Evolutionary conservation across 2,888 invertebrate genomes (phyloP), one percentile per base, ranked within the genome.

Genomic region (Leucophenga montana): DNA sequence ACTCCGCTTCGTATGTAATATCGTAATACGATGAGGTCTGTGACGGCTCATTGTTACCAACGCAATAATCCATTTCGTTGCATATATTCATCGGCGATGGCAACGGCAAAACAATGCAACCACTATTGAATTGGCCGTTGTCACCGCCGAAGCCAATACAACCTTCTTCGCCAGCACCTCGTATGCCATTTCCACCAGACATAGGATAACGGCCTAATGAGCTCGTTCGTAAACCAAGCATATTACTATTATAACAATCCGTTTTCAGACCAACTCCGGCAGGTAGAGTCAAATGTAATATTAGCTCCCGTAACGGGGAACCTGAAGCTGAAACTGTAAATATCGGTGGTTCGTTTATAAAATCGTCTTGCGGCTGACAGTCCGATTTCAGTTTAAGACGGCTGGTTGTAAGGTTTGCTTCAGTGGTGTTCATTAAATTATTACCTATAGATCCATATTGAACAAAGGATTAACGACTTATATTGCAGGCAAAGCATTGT

Each of bases 351-450:
- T 56, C 56, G 22, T 18, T n/a, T 1, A 9, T 3, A 20, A 20
- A 20, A 18, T 13, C 22, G 4, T 56, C 56, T 1, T 20, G 56
- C 13, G 18, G 0, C 1, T 20, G 56, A 1, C 9, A 1, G 16
- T 20, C 56, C 8, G 20, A n/a, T 20, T 56, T 18, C 18, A 20
- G 9, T 46, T 46, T 3, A 4, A 46, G 46, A 1, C 8, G 46
- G 2, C 3, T n/a, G 6, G 13, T 46, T 1, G 75, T 71, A 82
- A 79, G 78, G 78, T 82, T 46, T 75, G 71, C 65, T 46, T 61
- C 56, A 27, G 27, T 27, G 27, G 2, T 4, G 67, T 54, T 66
- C 57, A 48, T 68, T 70, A 61, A 33, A 31, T 9, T 69, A 6
- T 46, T 46, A 3, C 46, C 46, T 46, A 6, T 46, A 4, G 4